A percentile compares a stretch with the other conserved stretches of the same genome.
Evolutionary conservation across 2,797 vertebrate species (phyloP).

Genomic region (Toxotes lorentzi): DNA sequence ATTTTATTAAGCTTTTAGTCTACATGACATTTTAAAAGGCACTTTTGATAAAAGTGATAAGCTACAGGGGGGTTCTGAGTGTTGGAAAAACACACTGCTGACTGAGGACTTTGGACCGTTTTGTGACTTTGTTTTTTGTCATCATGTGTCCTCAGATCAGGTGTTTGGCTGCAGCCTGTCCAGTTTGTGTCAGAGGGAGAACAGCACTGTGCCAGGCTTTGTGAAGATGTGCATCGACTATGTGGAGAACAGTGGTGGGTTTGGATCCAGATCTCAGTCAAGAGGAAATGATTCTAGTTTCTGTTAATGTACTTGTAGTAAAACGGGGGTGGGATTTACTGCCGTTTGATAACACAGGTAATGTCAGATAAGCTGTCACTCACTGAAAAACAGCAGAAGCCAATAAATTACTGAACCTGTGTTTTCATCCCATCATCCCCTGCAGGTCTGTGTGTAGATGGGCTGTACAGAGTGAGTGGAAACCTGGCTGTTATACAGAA

Average conservation of each 20-base stretch:
- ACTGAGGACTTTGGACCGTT: conserved; percentile 8
- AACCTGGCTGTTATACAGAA: conserved; percentile 98
- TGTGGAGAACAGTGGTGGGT: conserved; percentile 93
- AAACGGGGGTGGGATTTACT: background rate
- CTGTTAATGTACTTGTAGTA: background rate
- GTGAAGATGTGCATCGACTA: conserved; percentile 96
- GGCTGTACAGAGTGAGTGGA: conserved; percentile 97
- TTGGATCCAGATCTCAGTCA: background rate
- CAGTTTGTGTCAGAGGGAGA: conserved; percentile 94
- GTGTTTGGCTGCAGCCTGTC: conserved; percentile 96
- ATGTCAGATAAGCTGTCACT: background rate
- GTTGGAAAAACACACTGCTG: background rate
- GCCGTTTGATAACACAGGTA: background rate
- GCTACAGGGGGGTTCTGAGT: background rate
- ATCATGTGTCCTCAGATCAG: conserved; percentile 87
- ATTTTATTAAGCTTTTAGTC: too few species aligned
- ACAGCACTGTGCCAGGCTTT: conserved; percentile 91
- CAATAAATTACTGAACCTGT: background rate
- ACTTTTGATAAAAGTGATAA: background rate
- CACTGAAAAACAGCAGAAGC: background rate
- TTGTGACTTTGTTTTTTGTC: background rate
- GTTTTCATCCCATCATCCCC: conserved; percentile 31
- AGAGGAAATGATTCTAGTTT: background rate
- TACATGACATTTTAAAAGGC: background rate
- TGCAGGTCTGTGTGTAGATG: conserved; percentile 92